Base-by-base conservation (phyloP, 2,113 vertebrate genomes). In the Anser brachyrhynchus region DNA sequence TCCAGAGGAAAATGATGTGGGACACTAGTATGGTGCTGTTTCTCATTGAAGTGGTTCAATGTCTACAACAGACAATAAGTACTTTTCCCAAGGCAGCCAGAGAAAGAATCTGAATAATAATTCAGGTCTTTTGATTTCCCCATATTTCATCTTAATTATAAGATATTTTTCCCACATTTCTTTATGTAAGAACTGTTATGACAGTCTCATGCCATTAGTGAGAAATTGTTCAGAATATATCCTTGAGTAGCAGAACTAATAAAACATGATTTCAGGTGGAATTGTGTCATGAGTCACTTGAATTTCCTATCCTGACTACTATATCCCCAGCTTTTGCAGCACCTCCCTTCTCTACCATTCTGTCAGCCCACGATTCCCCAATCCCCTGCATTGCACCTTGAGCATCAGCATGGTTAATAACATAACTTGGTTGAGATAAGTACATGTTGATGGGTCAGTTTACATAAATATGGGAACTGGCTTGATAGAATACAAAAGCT, bases 121-220 rank as follows among this genome's bases (percentile, higher is more conserved):
- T 39, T 64, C 0, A 5, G 33, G 3, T 57, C 1, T 39, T 17
- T 61, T 49, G 4, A 58, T 72, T 84, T 77, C 10, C 15, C 0
- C 14, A 52, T 52, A 3, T 75, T 93, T 80, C 0, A 5, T 54
- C 39, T 35, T 43, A 62, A 83, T 22, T 31, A 17, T 2, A 65
- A n/a, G 8, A 4, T 2, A 11, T 23, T 33, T 61, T 29, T 39
- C 46, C 3, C 1, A 10, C 2, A 6, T 7, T 79, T 66, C 4
- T 79, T 29, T 25, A 9, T 52, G 6, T 43, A 49, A 81, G 46
- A 52, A 52, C 5, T 35, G 13, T 33, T 41, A 3, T 26, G 58
- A 71, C 12, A 51, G 28, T 61, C 18, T 70, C 13, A 39, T 67
- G 21, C 6, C 28, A 49, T 11, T 49, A 41, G 18, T 13, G 12